Evolutionary conservation across 2,797 vertebrate genomes (phyloP).

Genomic region (Taeniopygia guttata): DNA sequence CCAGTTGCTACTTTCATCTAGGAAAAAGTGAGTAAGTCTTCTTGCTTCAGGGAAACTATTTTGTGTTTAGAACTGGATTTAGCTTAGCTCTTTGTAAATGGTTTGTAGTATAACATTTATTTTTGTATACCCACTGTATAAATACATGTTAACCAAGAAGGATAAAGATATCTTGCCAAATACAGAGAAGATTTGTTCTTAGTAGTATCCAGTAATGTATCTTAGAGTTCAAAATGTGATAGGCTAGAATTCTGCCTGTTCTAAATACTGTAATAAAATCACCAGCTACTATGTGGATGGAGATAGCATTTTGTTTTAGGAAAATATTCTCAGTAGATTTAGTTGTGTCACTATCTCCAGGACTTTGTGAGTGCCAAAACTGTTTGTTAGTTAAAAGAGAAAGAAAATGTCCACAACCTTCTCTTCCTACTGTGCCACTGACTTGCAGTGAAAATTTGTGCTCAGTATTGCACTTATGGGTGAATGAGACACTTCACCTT

Average conservation of each 20-base stretch:
- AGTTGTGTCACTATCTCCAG: background rate
- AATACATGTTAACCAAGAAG: conserved; percentile 8
- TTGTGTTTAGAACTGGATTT: conserved; percentile 12
- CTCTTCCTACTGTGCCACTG: background rate
- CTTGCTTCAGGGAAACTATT: conserved; percentile 9
- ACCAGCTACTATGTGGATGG: background rate
- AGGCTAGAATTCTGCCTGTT: background rate
- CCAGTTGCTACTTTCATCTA: background rate
- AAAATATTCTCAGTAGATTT: conserved; percentile 5
- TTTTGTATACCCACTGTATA: conserved; percentile 8
- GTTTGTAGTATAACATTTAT: conserved; percentile 27
- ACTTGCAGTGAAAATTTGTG: background rate
- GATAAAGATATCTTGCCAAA: background rate
- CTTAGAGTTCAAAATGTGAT: background rate
- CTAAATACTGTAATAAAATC: conserved; percentile 31
- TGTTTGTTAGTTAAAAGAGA: background rate
- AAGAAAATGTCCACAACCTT: background rate
- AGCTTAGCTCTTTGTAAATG: background rate
- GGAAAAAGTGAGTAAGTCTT: conserved; percentile 13
- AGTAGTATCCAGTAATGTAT: background rate
- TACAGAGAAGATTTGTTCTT: background rate
- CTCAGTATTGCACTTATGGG: background rate
- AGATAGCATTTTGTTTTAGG: background rate
- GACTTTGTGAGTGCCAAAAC: background rate
- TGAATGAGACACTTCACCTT: background rate